These are phyloP conservation scores for Allygus modestus DNA, from an alignment of 2,888 invertebrate species.

Conservation along the genomic window DNA sequence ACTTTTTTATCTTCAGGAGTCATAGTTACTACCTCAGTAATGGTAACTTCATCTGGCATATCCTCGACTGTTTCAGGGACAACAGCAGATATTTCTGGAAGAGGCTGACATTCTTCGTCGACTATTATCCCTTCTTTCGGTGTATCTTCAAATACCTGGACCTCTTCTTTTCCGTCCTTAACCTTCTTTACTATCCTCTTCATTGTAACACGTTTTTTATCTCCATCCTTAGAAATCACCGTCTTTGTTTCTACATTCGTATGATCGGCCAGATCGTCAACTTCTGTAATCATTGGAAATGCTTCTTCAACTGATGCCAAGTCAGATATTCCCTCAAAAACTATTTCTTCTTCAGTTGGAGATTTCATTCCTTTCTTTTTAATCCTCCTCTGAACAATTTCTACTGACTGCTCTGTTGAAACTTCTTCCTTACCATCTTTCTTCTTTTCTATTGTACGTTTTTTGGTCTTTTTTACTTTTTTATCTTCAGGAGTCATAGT, in stretches of 20 bases:
- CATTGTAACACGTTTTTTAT: constrained; percentile 65
- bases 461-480: constrained; percentile 12
- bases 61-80: constrained; percentile 60
- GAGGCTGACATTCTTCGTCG: constrained; percentile 8
- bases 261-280: constrained; percentile 70
- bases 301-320: constrained; percentile 70
- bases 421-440: constrained; percentile 63
- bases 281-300: constrained; percentile 74
- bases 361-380: constrained; percentile 41
- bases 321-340: constrained; percentile 73
- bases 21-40: constrained; percentile 65
- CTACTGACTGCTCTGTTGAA: constrained; percentile 39
- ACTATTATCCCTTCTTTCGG: constrained; percentile 44
- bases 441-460: constrained; percentile 66
- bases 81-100: constrained; percentile 36
- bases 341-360: background rate
- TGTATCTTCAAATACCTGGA: constrained; percentile 63
- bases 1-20: constrained; percentile 69
- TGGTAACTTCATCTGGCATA: constrained; percentile 61
- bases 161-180: constrained; percentile 65
- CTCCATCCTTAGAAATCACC: constrained; percentile 64
- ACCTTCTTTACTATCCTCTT: constrained; percentile 63
- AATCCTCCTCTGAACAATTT: background rate
- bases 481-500: constrained; percentile 30
- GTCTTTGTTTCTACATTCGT: constrained; percentile 70